phyloP scores from a whole-genome alignment of 2,797 vertebrate species.

The Chromobotia macracanthus region DNA sequence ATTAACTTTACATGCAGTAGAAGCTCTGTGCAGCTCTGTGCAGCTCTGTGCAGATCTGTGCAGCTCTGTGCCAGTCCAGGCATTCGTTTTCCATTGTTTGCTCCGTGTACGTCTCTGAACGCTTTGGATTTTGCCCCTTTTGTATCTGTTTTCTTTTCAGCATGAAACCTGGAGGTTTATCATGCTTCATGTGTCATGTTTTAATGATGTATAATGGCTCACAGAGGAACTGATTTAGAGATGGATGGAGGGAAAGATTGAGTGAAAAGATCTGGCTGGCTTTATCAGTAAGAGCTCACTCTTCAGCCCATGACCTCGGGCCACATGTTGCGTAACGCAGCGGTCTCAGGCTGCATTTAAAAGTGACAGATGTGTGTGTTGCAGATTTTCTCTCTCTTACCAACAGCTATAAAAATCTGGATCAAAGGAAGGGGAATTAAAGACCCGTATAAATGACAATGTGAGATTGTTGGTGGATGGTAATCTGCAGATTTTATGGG shows the following conservation, averaged over 20 bases:
- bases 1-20: slow-evolving; percentile 69
- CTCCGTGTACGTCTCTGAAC: slow-evolving; percentile 58
- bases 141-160: slow-evolving; percentile 64
- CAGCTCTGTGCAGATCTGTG: too few relatives aligned
- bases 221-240: slow-evolving; percentile 51
- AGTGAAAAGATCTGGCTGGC: slow-evolving; percentile 21
- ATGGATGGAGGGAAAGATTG: slow-evolving; percentile 47
- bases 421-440: slow-evolving; percentile 53
- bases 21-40: slow-evolving; percentile 1
- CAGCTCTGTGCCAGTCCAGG: slow-evolving; percentile 67
- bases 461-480: slow-evolving; percentile 37
- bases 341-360: slow-evolving; percentile 48
- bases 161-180: slow-evolving; percentile 54
- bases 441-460: slow-evolving; percentile 38
- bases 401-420: slow-evolving; percentile 58
- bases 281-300: slow-evolving; percentile 36
- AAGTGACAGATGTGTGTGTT: slow-evolving; percentile 53
- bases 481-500: slow-evolving; percentile 30
- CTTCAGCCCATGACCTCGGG: slow-evolving; percentile 46
- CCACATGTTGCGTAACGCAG: slow-evolving; percentile 49
- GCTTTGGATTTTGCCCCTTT: slow-evolving; percentile 53
- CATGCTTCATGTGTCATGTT: slow-evolving; percentile 64
- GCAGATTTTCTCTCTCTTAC: slow-evolving; percentile 12
- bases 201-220: slow-evolving; percentile 51
- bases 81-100: slow-evolving; percentile 60